Base-by-base conservation (phyloP, 2,113 vertebrate species). In the Serranochromis macrocephalus region DNA sequence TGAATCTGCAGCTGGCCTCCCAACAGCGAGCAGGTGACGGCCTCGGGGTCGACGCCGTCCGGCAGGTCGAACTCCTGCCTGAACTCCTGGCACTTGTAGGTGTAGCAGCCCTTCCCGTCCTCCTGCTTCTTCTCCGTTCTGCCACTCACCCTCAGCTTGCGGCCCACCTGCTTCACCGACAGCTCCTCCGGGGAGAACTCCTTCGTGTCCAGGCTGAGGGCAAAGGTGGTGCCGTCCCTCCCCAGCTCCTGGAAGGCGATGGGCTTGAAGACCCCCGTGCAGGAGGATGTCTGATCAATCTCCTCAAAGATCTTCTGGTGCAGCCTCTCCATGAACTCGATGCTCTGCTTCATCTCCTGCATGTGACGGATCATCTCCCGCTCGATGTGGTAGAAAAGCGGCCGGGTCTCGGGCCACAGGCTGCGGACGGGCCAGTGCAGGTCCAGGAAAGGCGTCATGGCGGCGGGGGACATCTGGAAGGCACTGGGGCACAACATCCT, bases 21-120 rank as follows among this genome's bases (percentile, higher is more conserved):
- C 24, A 88, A 66, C 87, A 97, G 90, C 6, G 96, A 95, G 92
- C 96, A 97, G 85, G 89, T 94, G 86, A 97, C 94, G 4, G 88
- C 6, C 54, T 95, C 95, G 1, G 96, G 92, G 29, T 91, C 85
- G 2, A 97, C 94, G 9, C 92, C 95, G 2, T 94, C 88, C 0
- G 96, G 96, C 73, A 97, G 95, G 57, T 96, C 85, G 8, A 97
- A 92, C 94, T 96, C 96, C 90, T 97, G 96, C 71, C 94, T 91
- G 93, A 97, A 97, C 95, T 97, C 96, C 83, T 96, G 94, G 54
- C 93, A 92, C 78, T 85, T 86, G 94, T 93, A 96, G 1, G 95
- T 96, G 93, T 87, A 96, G 1, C 94, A 96, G 85, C 96, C 96
- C 57, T 93, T 93, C 14, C 93, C 93, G 7, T 96, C 94, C 3